These are phyloP conservation scores for Erannis defoliaria DNA, from an alignment of 2,888 invertebrate genomes.

Conservation along the genomic window DNA sequence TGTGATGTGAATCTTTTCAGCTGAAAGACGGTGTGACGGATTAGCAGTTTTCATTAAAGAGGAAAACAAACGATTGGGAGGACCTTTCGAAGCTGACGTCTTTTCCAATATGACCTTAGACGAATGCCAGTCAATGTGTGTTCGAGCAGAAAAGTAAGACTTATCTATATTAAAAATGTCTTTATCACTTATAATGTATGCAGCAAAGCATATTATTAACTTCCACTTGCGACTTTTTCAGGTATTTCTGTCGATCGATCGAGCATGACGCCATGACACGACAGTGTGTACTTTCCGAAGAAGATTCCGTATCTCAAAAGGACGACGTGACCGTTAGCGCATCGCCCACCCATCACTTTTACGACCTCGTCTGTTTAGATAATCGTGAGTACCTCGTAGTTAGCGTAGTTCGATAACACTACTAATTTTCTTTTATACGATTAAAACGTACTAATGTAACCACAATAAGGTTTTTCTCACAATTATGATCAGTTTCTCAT, in stretches of 20 bases:
- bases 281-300: conserved; percentile 95
- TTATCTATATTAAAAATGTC: conserved; percentile 1
- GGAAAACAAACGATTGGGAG: conserved; percentile 94
- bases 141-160: conserved; percentile 93
- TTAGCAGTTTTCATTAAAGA: conserved; percentile 95
- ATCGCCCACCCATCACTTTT: conserved; percentile 94
- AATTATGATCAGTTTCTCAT: conserved; percentile 85
- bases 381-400: conserved; percentile 90
- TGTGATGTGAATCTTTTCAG: conserved; percentile 74
- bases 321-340: conserved; percentile 95
- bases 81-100: conserved; percentile 95
- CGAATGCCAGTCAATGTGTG: conserved; percentile 95
- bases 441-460: conserved; percentile 60
- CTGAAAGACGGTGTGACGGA: conserved; percentile 95
- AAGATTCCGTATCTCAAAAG: conserved; percentile 95
- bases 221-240: conserved; percentile 51
- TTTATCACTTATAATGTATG: conserved; percentile 10
- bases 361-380: conserved; percentile 95
- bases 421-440: conserved; percentile 32
- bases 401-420: conserved; percentile 38
- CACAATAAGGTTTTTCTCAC: conserved; percentile 78
- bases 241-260: conserved; percentile 95
- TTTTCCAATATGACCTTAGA: conserved; percentile 94
- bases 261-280: conserved; percentile 95
- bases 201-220: conserved; percentile 1